Percentiles rank a stretch among this genome's conserved stretches.
Conservation (phyloP, 1,140 invertebrate species). For the Calycopis cecrops region DNA sequence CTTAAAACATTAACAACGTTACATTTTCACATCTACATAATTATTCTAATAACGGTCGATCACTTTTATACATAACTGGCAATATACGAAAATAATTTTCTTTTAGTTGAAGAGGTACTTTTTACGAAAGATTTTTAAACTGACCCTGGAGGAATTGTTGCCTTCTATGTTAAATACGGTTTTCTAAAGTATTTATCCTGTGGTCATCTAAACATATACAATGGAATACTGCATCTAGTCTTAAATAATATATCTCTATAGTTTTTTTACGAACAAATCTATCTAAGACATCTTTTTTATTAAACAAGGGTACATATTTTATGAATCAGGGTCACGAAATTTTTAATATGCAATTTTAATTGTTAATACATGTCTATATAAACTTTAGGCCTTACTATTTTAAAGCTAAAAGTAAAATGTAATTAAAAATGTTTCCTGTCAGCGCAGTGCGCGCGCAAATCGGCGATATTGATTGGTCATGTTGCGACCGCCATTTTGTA, state of each 20-base stretch:
- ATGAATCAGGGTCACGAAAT: too few relatives aligned
- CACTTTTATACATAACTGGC: conserved; percentile 60
- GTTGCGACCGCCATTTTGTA: too few relatives aligned
- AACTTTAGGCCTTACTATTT: too few relatives aligned
- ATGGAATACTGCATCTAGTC: conserved; percentile 1
- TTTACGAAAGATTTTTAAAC: conserved; percentile 15
- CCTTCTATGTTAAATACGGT: conserved; percentile 8
- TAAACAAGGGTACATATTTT: neutral
- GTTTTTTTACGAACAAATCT: too few relatives aligned
- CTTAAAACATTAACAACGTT: conserved; percentile 75
- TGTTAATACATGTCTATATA: too few relatives aligned
- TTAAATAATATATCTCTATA: conserved; percentile 1
- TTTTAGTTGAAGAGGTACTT: conserved; percentile 26
- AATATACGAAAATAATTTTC: conserved; percentile 60
- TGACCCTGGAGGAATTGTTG: conserved; percentile 11
- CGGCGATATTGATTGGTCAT: too few relatives aligned
- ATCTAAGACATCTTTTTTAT: conserved; percentile 1
- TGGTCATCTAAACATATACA: conserved; percentile 8
- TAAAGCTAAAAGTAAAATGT: too few relatives aligned
- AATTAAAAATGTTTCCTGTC: too few relatives aligned
- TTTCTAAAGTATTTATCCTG: neutral
- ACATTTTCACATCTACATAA: conserved; percentile 71
- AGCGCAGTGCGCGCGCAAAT: too few relatives aligned
- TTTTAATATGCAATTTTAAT: too few relatives aligned
- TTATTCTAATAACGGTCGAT: conserved; percentile 67